Percentiles rank a stretch among this genome's conserved stretches.
Conservation (phyloP, 1,140 invertebrate species). For the Drosophila dunni region DNA sequence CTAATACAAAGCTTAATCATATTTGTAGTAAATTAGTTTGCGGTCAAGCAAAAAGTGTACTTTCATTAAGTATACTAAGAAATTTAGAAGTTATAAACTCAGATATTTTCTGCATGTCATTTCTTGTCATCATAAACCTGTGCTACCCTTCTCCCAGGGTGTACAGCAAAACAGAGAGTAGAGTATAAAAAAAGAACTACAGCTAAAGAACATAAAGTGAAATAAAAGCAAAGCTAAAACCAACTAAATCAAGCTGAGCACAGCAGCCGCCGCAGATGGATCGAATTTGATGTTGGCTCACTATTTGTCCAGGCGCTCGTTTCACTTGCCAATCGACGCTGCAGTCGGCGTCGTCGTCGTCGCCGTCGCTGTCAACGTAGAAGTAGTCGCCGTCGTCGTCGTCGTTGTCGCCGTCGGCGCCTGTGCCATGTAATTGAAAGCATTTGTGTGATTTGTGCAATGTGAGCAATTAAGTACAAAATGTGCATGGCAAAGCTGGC, state of each 20-base stretch:
- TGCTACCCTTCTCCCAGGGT: neutral
- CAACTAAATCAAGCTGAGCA: constrained; percentile 43
- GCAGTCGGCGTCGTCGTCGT: constrained; percentile 3
- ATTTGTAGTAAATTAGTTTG: too few species aligned
- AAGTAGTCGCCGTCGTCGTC: neutral
- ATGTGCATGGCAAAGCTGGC: constrained; percentile 24
- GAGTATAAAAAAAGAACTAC: neutral
- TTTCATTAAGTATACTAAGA: too few species aligned
- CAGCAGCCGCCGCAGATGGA: constrained; percentile 9
- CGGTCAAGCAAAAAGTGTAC: too few species aligned
- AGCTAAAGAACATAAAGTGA: constrained; percentile 19
- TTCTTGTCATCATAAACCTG: too few species aligned
- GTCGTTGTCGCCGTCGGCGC: constrained; percentile 28
- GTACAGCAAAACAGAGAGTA: too few species aligned
- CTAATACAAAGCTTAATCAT: too few species aligned
- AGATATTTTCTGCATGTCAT: too few species aligned
- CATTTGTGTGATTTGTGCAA: constrained; percentile 82
- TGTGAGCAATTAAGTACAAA: constrained; percentile 68
- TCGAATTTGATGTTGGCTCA: constrained; percentile 48
- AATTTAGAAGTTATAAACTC: too few species aligned
- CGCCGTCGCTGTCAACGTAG: neutral
- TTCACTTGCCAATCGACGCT: constrained; percentile 23
- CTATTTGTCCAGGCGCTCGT: constrained; percentile 69
- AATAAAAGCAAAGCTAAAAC: constrained; percentile 42
- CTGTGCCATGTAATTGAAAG: constrained; percentile 76